Evolutionary conservation across 2,113 vertebrate species (phyloP).

Genomic region (Pygoscelis antarcticus): DNA sequence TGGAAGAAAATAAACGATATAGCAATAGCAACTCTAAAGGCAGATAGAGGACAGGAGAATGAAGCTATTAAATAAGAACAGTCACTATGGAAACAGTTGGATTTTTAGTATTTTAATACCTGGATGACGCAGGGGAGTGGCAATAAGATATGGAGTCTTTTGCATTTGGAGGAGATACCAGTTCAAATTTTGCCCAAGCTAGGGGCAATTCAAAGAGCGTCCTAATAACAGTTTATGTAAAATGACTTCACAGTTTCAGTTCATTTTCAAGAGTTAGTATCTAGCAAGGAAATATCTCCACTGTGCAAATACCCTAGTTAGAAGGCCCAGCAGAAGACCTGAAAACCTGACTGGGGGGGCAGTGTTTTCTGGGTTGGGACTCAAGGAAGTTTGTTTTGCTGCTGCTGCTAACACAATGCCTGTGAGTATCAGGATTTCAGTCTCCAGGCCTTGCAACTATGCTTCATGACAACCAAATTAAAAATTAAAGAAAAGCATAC

Average conservation of each 20-base stretch:
- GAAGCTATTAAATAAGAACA: conserved; percentile 54
- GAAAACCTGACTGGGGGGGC: neutral
- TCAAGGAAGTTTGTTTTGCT: neutral
- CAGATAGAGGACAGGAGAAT: conserved; percentile 13
- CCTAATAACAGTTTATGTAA: neutral
- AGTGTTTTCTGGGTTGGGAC: neutral
- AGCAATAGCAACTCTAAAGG: conserved; percentile 37
- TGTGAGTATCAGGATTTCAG: neutral
- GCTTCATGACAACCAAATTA: neutral
- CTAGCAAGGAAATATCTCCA: neutral
- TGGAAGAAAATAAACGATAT: neutral
- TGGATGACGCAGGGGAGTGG: conserved; percentile 19
- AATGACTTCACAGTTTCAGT: neutral
- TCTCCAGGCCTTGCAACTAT: neutral
- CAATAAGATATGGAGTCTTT: neutral
- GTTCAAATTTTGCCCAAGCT: neutral
- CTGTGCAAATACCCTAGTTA: neutral
- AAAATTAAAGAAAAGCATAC: neutral
- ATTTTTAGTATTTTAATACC: conserved; percentile 51
- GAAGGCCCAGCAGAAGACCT: neutral
- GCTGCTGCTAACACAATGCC: neutral
- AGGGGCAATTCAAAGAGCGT: neutral
- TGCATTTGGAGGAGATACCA: neutral
- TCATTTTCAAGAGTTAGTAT: neutral
- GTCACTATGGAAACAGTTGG: conserved; percentile 58